Conservation (phyloP, 2,888 invertebrate species). For the Hyposoter dolosus region DNA sequence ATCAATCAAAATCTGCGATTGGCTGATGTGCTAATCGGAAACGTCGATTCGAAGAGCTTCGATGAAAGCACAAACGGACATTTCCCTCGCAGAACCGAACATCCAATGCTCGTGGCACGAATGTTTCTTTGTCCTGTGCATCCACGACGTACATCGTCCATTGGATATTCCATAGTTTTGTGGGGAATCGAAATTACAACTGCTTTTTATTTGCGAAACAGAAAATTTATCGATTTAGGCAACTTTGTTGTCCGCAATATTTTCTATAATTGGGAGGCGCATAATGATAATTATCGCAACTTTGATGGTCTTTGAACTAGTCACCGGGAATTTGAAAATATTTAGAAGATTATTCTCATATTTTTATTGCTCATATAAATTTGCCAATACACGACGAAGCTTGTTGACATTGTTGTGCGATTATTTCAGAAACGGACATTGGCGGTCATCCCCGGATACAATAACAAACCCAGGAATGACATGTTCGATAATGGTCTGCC, state of each 20-base stretch:
- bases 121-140: too few species aligned
- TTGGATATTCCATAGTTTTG: too few species aligned
- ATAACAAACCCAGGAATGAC: neutral
- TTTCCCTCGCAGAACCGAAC: neutral
- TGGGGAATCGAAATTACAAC: neutral
- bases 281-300: neutral
- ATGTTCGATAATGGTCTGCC: conserved; percentile 13
- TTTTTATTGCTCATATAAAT: neutral
- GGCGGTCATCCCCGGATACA: neutral
- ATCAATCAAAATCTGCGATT: too few species aligned
- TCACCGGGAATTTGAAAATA: neutral
- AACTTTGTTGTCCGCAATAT: neutral
- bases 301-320: neutral
- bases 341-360: neutral
- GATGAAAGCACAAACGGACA: neutral
- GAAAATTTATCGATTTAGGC: neutral
- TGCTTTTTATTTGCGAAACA: neutral
- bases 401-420: conserved; percentile 1
- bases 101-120: too few species aligned
- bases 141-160: too few species aligned
- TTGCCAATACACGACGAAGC: neutral
- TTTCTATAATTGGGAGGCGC: neutral
- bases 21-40: neutral
- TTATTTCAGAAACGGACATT: conserved; percentile 1
- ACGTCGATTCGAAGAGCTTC: neutral